Evolutionary conservation across 2,888 invertebrate genomes (phyloP), one percentile per base, ranked within the genome.

Genomic region (Eristalinus aeneus): DNA sequence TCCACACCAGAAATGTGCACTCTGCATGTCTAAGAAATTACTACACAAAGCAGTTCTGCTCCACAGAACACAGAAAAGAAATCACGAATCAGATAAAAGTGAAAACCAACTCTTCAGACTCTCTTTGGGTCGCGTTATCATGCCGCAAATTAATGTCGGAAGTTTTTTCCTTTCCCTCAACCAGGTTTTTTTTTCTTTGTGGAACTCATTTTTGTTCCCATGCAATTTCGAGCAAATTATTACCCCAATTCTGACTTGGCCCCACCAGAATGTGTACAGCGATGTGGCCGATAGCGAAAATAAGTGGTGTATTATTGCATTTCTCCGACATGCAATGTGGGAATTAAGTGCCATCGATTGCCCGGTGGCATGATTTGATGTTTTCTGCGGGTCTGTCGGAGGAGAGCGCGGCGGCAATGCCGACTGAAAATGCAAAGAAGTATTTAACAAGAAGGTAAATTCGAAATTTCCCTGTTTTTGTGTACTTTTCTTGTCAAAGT

Each of bases 291-390:
- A 69, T 56, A 81, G 34, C 63, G 34, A 69, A 75, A 75, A 61
- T 67, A 60, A 73, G 54, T 80, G 56, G 36, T 75, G 53, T 69
- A 81, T 75, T 75, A 69, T 81, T 58, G 58, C 56, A 69, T 69
- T 69, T 64, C 32, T 54, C n/a, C 65, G 88, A 89, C 90, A 90
- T 90, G 90, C 90, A 88, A 90, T 90, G 88, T 89, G 89, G 88
- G 89, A 91, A 90, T 90, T 89, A 90, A 89, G 89, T 88, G 87
- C 89, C 89, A 89, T 88, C 77, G 88, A 88, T 89, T 84, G 89
- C 91, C 90, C 90, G 89, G 78, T 89, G 87, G 89, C 89, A 89
- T 88, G 88, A 89, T 89, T 79, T 73, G 60, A 63, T 67, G 27
- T 27, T 27, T 27, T 27, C n/a, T n/a, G n/a, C n/a, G n/a, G n/a